Evolutionary conservation across 1,140 invertebrate species (phyloP).

Genomic region (Drosophila nikananu): DNA sequence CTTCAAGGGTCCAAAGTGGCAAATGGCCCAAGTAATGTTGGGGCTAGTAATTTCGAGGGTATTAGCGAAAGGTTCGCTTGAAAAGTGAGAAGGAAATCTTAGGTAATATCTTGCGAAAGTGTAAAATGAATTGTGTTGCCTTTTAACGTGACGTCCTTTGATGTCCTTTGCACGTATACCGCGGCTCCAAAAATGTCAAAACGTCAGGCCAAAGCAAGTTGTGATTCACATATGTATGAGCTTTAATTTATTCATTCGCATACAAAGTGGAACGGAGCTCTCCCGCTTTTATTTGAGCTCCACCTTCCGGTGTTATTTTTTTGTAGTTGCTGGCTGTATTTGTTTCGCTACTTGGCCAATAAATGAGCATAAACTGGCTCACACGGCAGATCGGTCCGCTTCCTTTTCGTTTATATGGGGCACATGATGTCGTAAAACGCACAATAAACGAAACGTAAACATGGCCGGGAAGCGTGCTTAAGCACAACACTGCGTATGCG

Average conservation of each 20-base stretch:
- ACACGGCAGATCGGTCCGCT: slow-evolving; percentile 20
- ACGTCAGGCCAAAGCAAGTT: slow-evolving; percentile 15
- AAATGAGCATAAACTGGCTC: slow-evolving; percentile 54
- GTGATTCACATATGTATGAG: slow-evolving; percentile 33
- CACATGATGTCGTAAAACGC: slow-evolving; percentile 76
- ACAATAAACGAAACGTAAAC: slow-evolving; percentile 80
- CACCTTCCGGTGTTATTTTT: background rate
- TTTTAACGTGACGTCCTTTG: slow-evolving; percentile 29
- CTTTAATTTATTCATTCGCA: slow-evolving; percentile 38
- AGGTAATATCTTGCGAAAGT: background rate
- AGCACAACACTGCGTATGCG: slow-evolving; percentile 69
- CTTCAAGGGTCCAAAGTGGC: slow-evolving; percentile 18
- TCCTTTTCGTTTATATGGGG: slow-evolving; percentile 61
- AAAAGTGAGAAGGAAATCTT: slow-evolving; percentile 1
- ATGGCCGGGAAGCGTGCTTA: slow-evolving; percentile 39
- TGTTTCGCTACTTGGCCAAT: slow-evolving; percentile 61
- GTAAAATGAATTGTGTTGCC: slow-evolving; percentile 15
- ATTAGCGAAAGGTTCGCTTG: slow-evolving; percentile 7
- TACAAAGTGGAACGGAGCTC: slow-evolving; percentile 17
- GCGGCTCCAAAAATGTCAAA: slow-evolving; percentile 22
- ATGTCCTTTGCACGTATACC: slow-evolving; percentile 28
- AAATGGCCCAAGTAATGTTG: slow-evolving; percentile 30
- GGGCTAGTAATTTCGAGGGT: slow-evolving; percentile 1
- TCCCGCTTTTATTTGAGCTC: slow-evolving; percentile 9
- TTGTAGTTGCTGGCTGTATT: slow-evolving; percentile 22